Base-by-base conservation (phyloP, 2,888 invertebrate species). In the Erebia epiphron region DNA sequence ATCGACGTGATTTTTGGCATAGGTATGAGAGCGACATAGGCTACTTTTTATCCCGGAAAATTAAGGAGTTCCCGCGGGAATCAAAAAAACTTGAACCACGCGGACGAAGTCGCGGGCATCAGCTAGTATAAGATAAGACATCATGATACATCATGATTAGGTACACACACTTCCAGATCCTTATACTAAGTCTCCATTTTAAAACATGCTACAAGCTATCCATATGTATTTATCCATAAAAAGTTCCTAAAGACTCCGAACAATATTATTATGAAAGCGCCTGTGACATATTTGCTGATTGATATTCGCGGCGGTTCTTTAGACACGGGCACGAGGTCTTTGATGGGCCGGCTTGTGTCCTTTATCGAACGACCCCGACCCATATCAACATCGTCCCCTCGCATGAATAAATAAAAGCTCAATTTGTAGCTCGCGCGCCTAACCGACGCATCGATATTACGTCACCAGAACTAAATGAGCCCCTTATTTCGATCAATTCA, bases 401-500 rank as follows among this genome's bases (percentile, higher is more conserved):
- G 83, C 86, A 90, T 92, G 92, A 92, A 92, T 92, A 92, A 92
- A 90, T 91, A 91, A 91, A 90, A 86, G 87, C 89, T 89, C 90
- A 90, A 90, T 91, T 92, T 91, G 92, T 90, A 86, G 86, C 88
- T 84, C 83, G 85, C 85, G 84, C 86, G 89, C 86, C 87, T 86
- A 86, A 85, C 85, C 81, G 83, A 86, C 83, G 84, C 86, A 83
- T 86, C 85, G 85, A 86, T 85, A 83, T 83, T 84, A 83, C 81
- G 79, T 80, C 82, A 81, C 69, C 67, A 67, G 67, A 46, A 14
- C 35, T 58, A 67, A 67, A 67, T 58, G 67, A 67, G 49, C 67
- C 58, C 67, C 67, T 49, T 67, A 16, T 57, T 67, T 26, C 46
- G 67, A 58, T 46, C 67, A 58, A 76, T 78, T 78, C 76, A 78